Evolutionary conservation across 2,113 vertebrate genomes (phyloP).

Genomic region (Pogona vitticeps): DNA sequence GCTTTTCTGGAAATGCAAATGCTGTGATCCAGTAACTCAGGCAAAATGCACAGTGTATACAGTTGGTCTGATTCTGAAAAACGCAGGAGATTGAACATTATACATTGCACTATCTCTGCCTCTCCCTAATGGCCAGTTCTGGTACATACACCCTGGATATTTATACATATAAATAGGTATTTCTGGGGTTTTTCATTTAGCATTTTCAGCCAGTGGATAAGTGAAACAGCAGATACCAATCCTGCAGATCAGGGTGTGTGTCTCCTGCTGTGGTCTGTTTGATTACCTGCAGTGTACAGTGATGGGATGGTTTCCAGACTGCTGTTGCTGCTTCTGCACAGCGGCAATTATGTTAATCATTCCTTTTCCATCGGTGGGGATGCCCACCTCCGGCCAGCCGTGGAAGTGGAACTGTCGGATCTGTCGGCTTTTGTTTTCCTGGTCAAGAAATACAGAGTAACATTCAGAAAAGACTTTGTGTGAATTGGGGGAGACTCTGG

Average conservation of each 20-base stretch:
- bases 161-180: no score
- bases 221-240: no score
- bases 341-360: constrained; percentile 99
- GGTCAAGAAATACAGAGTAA: neutral
- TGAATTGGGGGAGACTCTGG: neutral
- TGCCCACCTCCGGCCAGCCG: constrained; percentile 97
- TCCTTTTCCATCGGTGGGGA: constrained; percentile 93
- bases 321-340: constrained; percentile 97
- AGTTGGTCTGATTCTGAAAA: no score
- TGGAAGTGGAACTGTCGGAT: constrained; percentile 98
- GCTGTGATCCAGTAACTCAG: neutral
- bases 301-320: constrained; percentile 98
- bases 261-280: neutral
- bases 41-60: no score
- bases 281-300: constrained; percentile 96
- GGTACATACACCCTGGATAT: no score
- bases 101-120: no score
- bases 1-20: no score
- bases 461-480: neutral
- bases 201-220: no score
- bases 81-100: no score
- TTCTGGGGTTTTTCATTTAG: no score
- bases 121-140: no score
- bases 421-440: constrained; percentile 95
- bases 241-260: no score